phyloP scores from a whole-genome alignment of 1,140 invertebrate genomes.

The Pseudomyrmex sp. region DNA sequence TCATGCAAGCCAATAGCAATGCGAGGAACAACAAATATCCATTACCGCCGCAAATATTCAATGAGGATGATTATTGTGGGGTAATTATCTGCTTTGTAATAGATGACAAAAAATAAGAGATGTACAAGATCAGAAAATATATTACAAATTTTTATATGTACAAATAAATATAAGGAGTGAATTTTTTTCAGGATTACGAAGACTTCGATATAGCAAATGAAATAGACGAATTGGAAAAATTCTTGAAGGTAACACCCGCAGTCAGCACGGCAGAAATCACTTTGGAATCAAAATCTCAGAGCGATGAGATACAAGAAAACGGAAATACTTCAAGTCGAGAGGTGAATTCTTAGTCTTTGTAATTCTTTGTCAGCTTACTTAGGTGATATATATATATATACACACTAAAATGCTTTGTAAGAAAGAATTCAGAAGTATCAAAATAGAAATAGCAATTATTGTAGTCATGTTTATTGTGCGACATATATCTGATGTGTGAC shows the following conservation, averaged over 20 bases:
- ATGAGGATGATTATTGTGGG: conserved; percentile 96
- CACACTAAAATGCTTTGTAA: neutral
- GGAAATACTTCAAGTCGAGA: conserved; percentile 85
- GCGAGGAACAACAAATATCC: conserved; percentile 91
- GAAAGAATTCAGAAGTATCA: neutral
- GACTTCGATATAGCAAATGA: conserved; percentile 96
- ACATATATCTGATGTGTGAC: neutral
- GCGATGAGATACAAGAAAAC: conserved; percentile 81
- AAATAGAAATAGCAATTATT: conserved; percentile 42
- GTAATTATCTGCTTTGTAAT: conserved; percentile 86
- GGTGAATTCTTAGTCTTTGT: conserved; percentile 70
- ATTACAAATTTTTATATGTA: neutral
- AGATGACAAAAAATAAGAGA: neutral
- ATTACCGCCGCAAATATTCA: conserved; percentile 97
- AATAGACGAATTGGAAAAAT: conserved; percentile 94
- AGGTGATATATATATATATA: neutral
- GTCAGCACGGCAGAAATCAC: conserved; percentile 83
- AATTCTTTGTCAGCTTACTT: neutral
- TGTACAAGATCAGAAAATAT: neutral
- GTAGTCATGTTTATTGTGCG: conserved; percentile 27
- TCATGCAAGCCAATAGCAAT: conserved; percentile 96
- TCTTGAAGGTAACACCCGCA: conserved; percentile 89
- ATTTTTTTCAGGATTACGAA: conserved; percentile 92
- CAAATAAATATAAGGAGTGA: neutral
- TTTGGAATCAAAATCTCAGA: conserved; percentile 82